Evolutionary conservation across 2,888 invertebrate genomes (phyloP).

Genomic region (Hyles lineata): DNA sequence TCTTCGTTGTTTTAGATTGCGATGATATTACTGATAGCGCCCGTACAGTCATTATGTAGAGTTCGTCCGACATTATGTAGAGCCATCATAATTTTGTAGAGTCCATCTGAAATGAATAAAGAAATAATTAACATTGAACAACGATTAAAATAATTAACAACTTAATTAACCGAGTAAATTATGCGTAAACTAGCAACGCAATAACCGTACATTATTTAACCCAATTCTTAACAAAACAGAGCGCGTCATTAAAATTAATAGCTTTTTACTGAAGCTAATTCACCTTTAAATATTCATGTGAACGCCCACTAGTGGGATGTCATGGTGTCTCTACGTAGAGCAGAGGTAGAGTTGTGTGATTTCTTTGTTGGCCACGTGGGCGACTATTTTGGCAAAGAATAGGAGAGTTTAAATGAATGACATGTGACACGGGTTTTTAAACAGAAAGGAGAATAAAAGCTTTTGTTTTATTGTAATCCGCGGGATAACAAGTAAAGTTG

Average conservation of each 20-base stretch:
- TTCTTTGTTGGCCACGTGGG: conserved; percentile 11
- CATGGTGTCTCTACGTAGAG: not conserved
- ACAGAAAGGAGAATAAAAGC: not conserved
- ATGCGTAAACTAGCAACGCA: not conserved
- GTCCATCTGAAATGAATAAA: not conserved
- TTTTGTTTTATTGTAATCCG: conserved; percentile 7
- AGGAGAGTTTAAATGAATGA: not conserved
- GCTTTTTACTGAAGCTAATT: conserved; percentile 24
- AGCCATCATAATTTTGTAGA: not conserved
- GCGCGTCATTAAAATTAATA: conserved; percentile 33
- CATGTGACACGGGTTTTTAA: not conserved
- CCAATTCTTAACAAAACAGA: conserved; percentile 17
- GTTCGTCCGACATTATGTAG: not conserved
- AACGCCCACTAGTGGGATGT: conserved; percentile 10
- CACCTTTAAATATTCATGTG: conserved; percentile 22
- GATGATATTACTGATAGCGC: not conserved
- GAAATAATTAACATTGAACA: not conserved
- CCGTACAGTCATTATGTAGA: not conserved
- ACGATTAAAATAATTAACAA: conserved; percentile 2
- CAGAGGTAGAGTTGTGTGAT: not conserved
- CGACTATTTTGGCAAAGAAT: conserved; percentile 23
- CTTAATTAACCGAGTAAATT: not conserved
- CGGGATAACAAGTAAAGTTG: not conserved
- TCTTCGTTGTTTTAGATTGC: not conserved
- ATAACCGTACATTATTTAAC: conserved; percentile 29